Base-by-base conservation (phyloP, 2,888 invertebrate species). In the Caenorhabditis japonica region DNA sequence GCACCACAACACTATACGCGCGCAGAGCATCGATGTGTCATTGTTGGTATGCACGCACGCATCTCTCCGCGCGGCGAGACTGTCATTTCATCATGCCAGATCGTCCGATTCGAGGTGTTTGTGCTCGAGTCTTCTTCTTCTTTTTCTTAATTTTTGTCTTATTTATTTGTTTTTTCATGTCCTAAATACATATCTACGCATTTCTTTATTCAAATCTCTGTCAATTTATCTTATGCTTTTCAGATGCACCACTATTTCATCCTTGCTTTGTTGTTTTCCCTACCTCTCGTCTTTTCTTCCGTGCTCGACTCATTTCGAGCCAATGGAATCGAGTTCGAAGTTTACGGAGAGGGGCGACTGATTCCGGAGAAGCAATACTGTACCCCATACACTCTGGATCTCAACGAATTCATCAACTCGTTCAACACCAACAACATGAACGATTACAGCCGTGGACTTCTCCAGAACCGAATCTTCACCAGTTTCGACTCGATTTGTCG, bases 251-350 rank as follows among this genome's bases (percentile, higher is more conserved):
- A 25, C 4, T 36, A 56, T 4, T 4, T 38, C 44, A 15, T 38
- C 34, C 13, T 46, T 19, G 36, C 55, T n/a, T 4, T 49, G 3
- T 30, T 44, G 1, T 5, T 10, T 7, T 30, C 30, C 7, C 2
- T 46, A 5, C n/a, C 66, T 0, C 8, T 44, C 27, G 23, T 43
- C 53, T 4, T 2, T 1, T 47, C 52, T 19, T 69, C 77, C 4
- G 47, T 77, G 12, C 68, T 79, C 34, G 79, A 79, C n/a, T 15
- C 51, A 7, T 77, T 79, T 58, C 71, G 61, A 17, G 38, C 62
- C 17, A 70, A 77, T 51, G 79, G 79, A 30, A 73, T 79, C 55
- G 75, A 76, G 21, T 77, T 69, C 49, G 79, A 79, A 43, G 75
- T 70, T 3, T 75, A 74, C 46, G 79, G 77, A 33, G 74, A 77